Evolutionary conservation across 2,888 invertebrate species (phyloP).

Genomic region (Sphaerophoria rueppellii): DNA sequence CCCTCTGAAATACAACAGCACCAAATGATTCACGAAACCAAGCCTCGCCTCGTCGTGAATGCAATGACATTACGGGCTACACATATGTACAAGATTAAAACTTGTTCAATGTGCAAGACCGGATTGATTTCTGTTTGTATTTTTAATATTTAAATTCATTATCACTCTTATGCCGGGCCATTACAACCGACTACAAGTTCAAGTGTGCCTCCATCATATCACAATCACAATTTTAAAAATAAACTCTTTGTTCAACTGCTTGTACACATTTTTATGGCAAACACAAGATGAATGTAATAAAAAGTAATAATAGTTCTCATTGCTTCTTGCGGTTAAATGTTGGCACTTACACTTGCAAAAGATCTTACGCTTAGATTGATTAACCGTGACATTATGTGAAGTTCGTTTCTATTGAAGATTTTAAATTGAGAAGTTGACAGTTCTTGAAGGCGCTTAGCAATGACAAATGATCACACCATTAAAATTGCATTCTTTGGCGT

Average conservation of each 20-base stretch:
- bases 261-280: conserved; percentile 14
- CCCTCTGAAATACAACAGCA: background rate
- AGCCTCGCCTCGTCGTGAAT: background rate
- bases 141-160: conserved; percentile 24
- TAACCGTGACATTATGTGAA: conserved; percentile 1
- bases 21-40: background rate
- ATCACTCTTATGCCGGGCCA: conserved; percentile 15
- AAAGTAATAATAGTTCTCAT: conserved; percentile 41
- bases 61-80: background rate
- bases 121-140: conserved; percentile 19
- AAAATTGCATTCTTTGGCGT: too few relatives aligned
- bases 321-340: conserved; percentile 12
- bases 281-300: conserved; percentile 48
- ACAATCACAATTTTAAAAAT: conserved; percentile 42
- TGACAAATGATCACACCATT: too few relatives aligned
- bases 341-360: conserved; percentile 48
- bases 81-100: background rate
- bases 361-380: background rate
- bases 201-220: conserved; percentile 37
- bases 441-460: too few relatives aligned
- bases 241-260: conserved; percentile 41
- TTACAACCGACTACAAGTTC: conserved; percentile 49
- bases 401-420: too few relatives aligned
- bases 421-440: too few relatives aligned
- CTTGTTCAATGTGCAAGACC: background rate